A percentile compares a stretch with the other conserved stretches of the same genome.
phyloP scores from a whole-genome alignment of 2,888 invertebrate species.

The Dermolepida albohirtum region DNA sequence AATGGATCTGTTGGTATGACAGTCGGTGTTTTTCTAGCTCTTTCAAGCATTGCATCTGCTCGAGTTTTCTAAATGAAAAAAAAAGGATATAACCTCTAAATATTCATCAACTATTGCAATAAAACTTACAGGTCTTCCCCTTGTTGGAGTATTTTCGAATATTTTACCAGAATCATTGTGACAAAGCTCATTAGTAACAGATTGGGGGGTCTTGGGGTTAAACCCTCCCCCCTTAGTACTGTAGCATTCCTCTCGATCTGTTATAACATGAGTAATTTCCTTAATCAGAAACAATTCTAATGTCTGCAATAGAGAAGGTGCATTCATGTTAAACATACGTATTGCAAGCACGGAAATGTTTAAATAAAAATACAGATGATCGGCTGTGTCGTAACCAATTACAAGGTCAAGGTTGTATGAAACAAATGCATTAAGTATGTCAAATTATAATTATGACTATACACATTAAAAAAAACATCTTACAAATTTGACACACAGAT shows the following conservation, averaged over 20 bases:
- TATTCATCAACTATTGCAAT: constrained; percentile 6
- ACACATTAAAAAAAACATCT: constrained; percentile 37
- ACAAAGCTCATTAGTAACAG: constrained; percentile 43
- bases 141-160: constrained; percentile 43
- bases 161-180: constrained; percentile 41
- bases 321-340: constrained; percentile 19
- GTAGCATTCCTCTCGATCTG: constrained; percentile 62
- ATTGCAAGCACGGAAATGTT: neutral
- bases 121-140: constrained; percentile 48
- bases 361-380: constrained; percentile 42
- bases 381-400: constrained; percentile 30
- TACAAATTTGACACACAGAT: constrained; percentile 43
- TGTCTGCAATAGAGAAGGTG: constrained; percentile 64
- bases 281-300: constrained; percentile 73
- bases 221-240: constrained; percentile 51
- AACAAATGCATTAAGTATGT: constrained; percentile 35
- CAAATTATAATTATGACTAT: constrained; percentile 26
- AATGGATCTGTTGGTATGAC: constrained; percentile 61
- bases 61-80: constrained; percentile 68
- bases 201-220: constrained; percentile 50
- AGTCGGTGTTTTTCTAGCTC: constrained; percentile 66
- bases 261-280: constrained; percentile 72
- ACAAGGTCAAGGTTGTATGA: constrained; percentile 49
- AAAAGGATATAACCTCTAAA: constrained; percentile 13
- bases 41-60: constrained; percentile 86